Percentiles rank a stretch among this genome's conserved stretches.
phyloP scores from a whole-genome alignment of 2,888 invertebrate genomes.

The Nephrotoma guestfalica region DNA sequence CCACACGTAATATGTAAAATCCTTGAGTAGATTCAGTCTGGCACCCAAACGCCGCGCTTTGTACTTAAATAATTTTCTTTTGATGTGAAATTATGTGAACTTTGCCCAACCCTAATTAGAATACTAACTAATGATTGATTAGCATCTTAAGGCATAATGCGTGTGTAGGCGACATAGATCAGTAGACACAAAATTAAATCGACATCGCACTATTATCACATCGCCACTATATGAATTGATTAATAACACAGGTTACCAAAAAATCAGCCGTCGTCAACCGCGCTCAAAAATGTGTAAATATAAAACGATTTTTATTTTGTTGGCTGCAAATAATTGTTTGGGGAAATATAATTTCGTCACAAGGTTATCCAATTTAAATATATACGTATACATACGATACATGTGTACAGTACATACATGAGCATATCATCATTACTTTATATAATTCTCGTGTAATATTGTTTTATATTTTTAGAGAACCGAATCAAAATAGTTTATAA shows the following conservation, averaged over 20 bases:
- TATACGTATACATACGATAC: background rate
- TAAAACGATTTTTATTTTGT: background rate
- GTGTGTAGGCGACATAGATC: background rate
- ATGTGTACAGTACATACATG: background rate
- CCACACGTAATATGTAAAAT: background rate
- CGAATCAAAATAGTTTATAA: background rate
- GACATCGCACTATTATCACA: background rate
- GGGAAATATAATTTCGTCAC: constrained; percentile 2
- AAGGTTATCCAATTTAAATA: constrained; percentile 1
- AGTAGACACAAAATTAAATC: background rate
- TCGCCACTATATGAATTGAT: background rate
- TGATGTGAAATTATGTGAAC: background rate
- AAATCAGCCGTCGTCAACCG: background rate
- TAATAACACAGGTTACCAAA: background rate
- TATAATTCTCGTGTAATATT: background rate
- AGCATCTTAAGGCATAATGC: background rate
- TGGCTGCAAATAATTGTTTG: constrained; percentile 2
- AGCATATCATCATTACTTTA: background rate
- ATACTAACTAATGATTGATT: background rate
- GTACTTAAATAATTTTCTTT: background rate
- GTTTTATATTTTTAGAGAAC: background rate
- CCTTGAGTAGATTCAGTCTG: background rate
- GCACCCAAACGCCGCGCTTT: background rate
- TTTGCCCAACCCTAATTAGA: background rate
- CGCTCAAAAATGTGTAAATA: background rate